phyloP scores from a whole-genome alignment of 2,113 vertebrate genomes.

The Halcyon senegalensis region DNA sequence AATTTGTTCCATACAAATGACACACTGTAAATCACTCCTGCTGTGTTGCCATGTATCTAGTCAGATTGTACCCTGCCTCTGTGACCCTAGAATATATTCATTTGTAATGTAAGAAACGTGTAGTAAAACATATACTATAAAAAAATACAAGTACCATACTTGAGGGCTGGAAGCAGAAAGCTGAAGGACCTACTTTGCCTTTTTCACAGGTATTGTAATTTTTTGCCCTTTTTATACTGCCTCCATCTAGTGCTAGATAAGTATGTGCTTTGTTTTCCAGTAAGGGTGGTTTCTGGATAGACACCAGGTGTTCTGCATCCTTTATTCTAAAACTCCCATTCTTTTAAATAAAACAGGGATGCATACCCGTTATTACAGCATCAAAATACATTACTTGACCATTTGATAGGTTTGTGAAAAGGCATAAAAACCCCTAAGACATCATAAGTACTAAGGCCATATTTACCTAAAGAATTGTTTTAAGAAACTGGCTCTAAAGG shows the following conservation, averaged over 20 bases:
- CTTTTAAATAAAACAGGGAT: not conserved
- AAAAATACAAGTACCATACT: not conserved
- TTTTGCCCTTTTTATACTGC: not conserved
- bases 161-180: not conserved
- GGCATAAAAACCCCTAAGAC: not conserved
- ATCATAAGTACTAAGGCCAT: not conserved
- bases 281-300: not conserved
- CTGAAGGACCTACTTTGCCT: not conserved
- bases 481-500: not conserved
- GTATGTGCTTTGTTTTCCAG: not conserved
- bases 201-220: not conserved
- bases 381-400: not conserved
- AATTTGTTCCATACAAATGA: constrained; percentile 42
- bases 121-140: not conserved
- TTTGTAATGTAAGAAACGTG: not conserved
- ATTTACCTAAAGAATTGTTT: not conserved
- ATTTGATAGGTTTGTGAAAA: not conserved
- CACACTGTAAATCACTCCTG: constrained; percentile 18
- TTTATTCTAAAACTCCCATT: not conserved
- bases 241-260: not conserved
- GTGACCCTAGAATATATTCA: not conserved
- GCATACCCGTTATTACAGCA: not conserved
- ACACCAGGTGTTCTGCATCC: not conserved
- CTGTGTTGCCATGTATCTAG: not conserved
- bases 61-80: not conserved